These are phyloP conservation scores for western clawed frog (Xenopus tropicalis) DNA, from an alignment of 2,113 vertebrate genomes.

Conservation along the genomic window UCB_Xtro_10.0 CM004445.2:62397001-62397500, in stretches of 20 bases:
- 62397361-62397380: too few relatives aligned
- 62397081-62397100: slow-evolving; percentile 53
- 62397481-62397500: too few relatives aligned
- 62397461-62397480: too few relatives aligned
- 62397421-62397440: too few relatives aligned
- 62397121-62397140: slow-evolving; percentile 49
- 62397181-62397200: slow-evolving; percentile 7
- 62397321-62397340: too few relatives aligned
- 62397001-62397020: slow-evolving; percentile 48
- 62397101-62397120: slow-evolving; percentile 45
- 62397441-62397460: too few relatives aligned
- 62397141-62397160: slow-evolving; percentile 43
- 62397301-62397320: too few relatives aligned
- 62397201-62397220: too few relatives aligned
- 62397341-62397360: too few relatives aligned
- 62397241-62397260: not conserved
- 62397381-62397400: too few relatives aligned
- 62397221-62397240: too few relatives aligned
- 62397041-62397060: slow-evolving; percentile 53
- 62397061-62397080: slow-evolving; percentile 53
- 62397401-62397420: too few relatives aligned
- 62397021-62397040: slow-evolving; percentile 49
- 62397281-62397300: not conserved
- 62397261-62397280: not conserved
- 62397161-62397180: slow-evolving; percentile 15